phyloP scores from a whole-genome alignment of 2,113 vertebrate genomes.

The Gallinago jamesoni region DNA sequence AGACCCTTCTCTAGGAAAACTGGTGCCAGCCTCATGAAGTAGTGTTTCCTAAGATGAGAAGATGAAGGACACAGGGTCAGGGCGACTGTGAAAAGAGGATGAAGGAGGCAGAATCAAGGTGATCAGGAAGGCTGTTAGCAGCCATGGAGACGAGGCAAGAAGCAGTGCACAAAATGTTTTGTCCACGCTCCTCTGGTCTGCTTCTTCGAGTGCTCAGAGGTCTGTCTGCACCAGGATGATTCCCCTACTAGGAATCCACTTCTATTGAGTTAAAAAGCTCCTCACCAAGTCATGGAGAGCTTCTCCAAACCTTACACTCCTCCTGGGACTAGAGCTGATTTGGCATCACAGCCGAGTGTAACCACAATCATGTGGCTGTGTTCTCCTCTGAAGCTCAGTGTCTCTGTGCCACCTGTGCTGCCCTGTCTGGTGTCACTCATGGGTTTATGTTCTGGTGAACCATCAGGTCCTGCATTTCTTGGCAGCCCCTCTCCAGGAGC shows the following conservation, averaged over 20 bases:
- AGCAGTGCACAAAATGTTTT: fast-evolving
- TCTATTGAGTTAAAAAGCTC: background rate
- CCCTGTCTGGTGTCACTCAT: background rate
- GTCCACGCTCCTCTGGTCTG: background rate
- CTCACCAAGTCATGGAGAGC: background rate
- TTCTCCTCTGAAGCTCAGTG: background rate
- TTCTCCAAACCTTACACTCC: background rate
- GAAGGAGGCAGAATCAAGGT: background rate
- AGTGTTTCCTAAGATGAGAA: background rate
- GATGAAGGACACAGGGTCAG: background rate
- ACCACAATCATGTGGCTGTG: fast-evolving
- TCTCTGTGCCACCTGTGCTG: background rate
- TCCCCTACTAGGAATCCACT: background rate
- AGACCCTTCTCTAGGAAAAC: background rate
- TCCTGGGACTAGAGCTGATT: background rate
- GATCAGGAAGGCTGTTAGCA: background rate
- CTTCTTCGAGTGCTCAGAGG: background rate
- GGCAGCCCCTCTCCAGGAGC: background rate
- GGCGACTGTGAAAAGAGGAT: background rate
- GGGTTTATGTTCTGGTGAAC: background rate
- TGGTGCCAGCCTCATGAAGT: background rate
- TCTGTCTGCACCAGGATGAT: background rate
- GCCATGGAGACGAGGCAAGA: background rate
- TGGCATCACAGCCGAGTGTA: fast-evolving
- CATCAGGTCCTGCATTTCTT: background rate